Percentiles rank a stretch among this genome's conserved stretches.
Evolutionary conservation across 1,140 invertebrate genomes (phyloP).

Genomic region (Schlechtendalia chinensis): DNA sequence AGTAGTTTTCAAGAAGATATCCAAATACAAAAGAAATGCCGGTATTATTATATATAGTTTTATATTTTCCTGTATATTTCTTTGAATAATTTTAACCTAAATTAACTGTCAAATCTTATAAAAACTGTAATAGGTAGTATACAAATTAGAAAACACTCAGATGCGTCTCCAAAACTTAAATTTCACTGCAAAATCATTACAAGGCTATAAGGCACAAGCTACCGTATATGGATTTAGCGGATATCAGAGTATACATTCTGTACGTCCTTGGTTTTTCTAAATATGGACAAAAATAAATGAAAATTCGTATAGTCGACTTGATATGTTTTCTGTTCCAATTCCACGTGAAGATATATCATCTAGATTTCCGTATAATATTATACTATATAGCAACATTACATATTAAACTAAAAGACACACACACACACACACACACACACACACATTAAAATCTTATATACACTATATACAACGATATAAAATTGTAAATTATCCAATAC

Average conservation of each 20-base stretch:
- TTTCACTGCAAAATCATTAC: not conserved
- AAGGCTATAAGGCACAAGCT: not conserved
- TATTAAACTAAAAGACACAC: not conserved
- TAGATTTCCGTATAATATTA: constrained; percentile 3
- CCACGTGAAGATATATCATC: not conserved
- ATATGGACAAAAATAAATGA: constrained; percentile 32
- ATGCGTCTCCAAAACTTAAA: not conserved
- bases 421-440: too few relatives aligned
- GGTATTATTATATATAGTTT: too few relatives aligned
- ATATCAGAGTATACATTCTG: not conserved
- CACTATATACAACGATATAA: not conserved
- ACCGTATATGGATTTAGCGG: constrained; percentile 26
- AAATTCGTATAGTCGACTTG: not conserved
- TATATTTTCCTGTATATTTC: not conserved
- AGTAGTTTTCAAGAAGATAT: too few relatives aligned
- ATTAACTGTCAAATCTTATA: not conserved
- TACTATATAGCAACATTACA: not conserved
- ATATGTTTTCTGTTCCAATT: not conserved
- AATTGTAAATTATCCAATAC: not conserved
- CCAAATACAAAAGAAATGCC: too few relatives aligned
- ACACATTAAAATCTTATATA: not conserved
- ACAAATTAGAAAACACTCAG: not conserved
- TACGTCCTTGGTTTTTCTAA: constrained; percentile 16
- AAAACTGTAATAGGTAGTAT: too few relatives aligned
- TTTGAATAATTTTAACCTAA: not conserved